Conservation (phyloP, 2,797 vertebrate species). For the Agapornis canus region DNA sequence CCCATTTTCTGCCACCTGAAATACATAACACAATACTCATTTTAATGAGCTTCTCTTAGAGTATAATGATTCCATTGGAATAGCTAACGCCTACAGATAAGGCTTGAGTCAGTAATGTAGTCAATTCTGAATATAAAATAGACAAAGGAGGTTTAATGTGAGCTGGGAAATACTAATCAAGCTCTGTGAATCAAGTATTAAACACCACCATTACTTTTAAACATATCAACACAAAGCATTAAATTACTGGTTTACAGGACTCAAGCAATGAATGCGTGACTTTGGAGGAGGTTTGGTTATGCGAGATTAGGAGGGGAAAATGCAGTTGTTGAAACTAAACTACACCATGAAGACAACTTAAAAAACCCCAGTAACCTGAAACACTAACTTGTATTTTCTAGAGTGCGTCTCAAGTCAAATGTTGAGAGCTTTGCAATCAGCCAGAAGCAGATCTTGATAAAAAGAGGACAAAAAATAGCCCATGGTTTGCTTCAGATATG, state of each 20-base stretch:
- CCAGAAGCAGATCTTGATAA: neutral
- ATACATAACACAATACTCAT: neutral
- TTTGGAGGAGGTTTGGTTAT: slow-evolving; percentile 48
- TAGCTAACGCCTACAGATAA: slow-evolving; percentile 13
- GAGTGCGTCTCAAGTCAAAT: neutral
- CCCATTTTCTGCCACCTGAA: neutral
- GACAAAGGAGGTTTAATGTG: slow-evolving; percentile 26
- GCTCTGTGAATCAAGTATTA: slow-evolving; percentile 30
- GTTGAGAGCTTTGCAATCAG: neutral
- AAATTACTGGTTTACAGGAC: slow-evolving; percentile 32
- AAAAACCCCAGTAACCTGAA: neutral
- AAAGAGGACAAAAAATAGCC: neutral
- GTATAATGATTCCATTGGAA: slow-evolving; percentile 12
- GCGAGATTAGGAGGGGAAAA: neutral
- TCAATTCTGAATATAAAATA: slow-evolving; percentile 43
- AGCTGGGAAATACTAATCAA: slow-evolving; percentile 51
- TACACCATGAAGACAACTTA: neutral
- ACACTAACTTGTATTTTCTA: neutral
- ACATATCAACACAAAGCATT: slow-evolving; percentile 23
- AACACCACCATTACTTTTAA: slow-evolving; percentile 23
- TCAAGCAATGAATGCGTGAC: neutral
- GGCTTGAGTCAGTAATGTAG: slow-evolving; percentile 39
- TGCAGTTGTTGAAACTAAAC: slow-evolving; percentile 20
- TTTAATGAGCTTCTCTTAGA: neutral
- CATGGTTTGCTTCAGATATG: neutral